phyloP scores from a whole-genome alignment of 2,113 vertebrate genomes.

The Hippocampus zosterae region DNA sequence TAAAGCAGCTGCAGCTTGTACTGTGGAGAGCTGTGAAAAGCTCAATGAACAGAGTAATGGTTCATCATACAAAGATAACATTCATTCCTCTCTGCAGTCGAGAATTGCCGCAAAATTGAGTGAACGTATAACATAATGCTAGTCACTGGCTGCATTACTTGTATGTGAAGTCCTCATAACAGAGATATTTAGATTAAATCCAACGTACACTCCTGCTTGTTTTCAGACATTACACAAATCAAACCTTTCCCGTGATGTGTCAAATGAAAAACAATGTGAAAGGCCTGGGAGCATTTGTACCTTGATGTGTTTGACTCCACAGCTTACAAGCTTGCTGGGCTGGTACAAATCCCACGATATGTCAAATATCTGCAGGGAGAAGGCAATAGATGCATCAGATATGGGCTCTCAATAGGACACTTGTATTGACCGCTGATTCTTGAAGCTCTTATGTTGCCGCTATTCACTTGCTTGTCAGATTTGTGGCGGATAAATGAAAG shows the following conservation, averaged over 20 bases:
- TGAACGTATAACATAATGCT: constrained; percentile 23
- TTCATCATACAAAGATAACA: constrained; percentile 21
- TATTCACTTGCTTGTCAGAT: not conserved
- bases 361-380: constrained; percentile 86
- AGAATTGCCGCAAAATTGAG: constrained; percentile 41
- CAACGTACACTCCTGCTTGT: constrained; percentile 54
- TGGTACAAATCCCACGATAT: constrained; percentile 96
- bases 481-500: constrained; percentile 12
- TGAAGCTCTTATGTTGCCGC: not conserved
- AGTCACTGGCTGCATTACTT: constrained; percentile 59
- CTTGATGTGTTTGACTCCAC: constrained; percentile 96
- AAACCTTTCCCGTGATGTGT: not conserved
- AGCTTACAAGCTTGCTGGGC: constrained; percentile 93
- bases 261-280: not conserved
- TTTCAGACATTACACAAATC: constrained; percentile 41
- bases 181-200: constrained; percentile 39
- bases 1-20: constrained; percentile 44
- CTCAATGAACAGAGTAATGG: constrained; percentile 39
- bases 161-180: constrained; percentile 52
- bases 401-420: not conserved
- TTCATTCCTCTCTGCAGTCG: constrained; percentile 25
- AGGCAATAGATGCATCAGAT: constrained; percentile 12
- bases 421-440: not conserved
- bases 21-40: constrained; percentile 27
- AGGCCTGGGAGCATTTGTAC: constrained; percentile 65